Evolutionary conservation across 2,113 vertebrate species (phyloP), one percentile per base, ranked within the genome.

Genomic region (Hyaena hyaena): DNA sequence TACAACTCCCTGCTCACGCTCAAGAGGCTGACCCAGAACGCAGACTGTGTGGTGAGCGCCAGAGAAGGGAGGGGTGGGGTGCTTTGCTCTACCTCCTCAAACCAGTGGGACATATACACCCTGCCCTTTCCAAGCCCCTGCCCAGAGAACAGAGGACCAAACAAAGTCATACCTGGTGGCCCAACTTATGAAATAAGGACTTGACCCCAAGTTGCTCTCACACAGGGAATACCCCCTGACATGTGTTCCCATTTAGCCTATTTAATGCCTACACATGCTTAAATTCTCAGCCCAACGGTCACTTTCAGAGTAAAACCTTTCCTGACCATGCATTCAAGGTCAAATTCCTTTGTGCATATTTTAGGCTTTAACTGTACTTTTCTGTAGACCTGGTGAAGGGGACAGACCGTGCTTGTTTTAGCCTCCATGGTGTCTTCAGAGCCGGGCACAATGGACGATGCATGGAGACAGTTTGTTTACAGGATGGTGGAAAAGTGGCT

Each of bases 21-120:
- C 93, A 99, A 99, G 98, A 99, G 99, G 97, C 99, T 99, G 98
- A 99, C 99, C 12, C 99, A 99, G 99, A 99, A 99, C 0, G 99
- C 99, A 7, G 99, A 99, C 98, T 99, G 99, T 4, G 99, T 99
- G 99, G 99, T 99, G 98, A 99, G 99, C 17, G 7, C 15, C 15
- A 15, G 26, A 89, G 61, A 50, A 65, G 7, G 1, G 24, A 77
- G 48, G 58, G 55, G 55, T 19, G 58, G 58, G 5, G 6, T 58
- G 15, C 21, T 81, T 61, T 39, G 50, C 58, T 31, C 16, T 2
- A 2, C 61, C 66, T 94, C 43, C 48, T 35, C 63, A 84, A 21
- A 65, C 99, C 99, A 95, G 97, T 99, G 96, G 99, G 99, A 97
- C 99, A 99, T 98, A 99, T 99, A 0, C 99, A 99, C 99, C 97